Evolutionary conservation across 2,113 vertebrate genomes (phyloP).

Genomic region (Genyomyrus donnyi): DNA sequence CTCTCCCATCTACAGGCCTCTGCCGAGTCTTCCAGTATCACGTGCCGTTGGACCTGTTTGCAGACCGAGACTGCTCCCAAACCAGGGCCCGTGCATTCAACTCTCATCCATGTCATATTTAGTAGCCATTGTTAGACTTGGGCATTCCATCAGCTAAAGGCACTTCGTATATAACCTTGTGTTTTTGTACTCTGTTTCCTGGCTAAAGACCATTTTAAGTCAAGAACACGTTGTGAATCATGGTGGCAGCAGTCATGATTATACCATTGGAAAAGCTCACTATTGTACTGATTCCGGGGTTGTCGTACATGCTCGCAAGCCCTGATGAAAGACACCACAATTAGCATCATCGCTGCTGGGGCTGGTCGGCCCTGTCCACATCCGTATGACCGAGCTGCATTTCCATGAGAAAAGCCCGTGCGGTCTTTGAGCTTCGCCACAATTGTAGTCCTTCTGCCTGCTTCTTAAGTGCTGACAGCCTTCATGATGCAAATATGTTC

Average conservation of each 20-base stretch:
- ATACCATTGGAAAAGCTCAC: neutral
- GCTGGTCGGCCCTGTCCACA: neutral
- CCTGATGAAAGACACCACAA: constrained; percentile 12
- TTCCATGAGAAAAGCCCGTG: constrained; percentile 20
- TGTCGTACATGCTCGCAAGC: neutral
- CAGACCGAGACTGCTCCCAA: neutral
- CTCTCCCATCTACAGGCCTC: neutral
- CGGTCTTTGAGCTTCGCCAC: neutral
- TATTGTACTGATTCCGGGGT: neutral
- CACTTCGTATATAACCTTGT: neutral
- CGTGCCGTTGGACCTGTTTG: neutral
- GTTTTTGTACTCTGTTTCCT: no score
- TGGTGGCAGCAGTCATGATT: neutral
- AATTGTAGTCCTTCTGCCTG: neutral
- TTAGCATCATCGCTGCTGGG: neutral
- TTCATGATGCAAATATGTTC: constrained; percentile 6
- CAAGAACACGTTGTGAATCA: neutral
- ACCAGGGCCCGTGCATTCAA: neutral
- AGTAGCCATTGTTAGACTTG: neutral
- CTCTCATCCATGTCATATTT: neutral
- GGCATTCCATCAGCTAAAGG: neutral
- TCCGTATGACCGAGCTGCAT: neutral
- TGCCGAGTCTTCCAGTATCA: neutral
- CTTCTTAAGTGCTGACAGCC: neutral
- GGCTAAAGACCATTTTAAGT: neutral